Base-by-base conservation (phyloP, 2,797 vertebrate genomes). In the Chelidonichthys spinosus region DNA sequence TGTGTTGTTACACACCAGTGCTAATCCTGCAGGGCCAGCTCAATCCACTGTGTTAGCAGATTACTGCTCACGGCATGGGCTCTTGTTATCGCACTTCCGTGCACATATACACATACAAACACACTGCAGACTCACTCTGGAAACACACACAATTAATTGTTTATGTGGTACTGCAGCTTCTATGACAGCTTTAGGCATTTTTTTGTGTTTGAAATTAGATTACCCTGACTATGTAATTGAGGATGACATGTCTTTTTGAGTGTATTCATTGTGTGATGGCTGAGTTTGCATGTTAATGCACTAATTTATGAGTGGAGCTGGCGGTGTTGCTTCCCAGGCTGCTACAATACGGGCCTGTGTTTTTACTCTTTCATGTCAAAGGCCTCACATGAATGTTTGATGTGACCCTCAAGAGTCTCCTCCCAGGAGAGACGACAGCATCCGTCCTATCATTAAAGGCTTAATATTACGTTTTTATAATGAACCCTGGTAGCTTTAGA, bases 31-130 rank as follows among this genome's bases (percentile, higher is more conserved):
- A 70, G 83, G 85, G 87, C 78, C 85, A 72, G 84, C 85, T 87
- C 87, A 90, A 83, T 92, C 85, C 85, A 86, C 87, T 83, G 88
- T 87, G 91, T 86, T 86, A 84, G 87, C 79, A 89, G 86, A 91
- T 91, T 91, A 92, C 77, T 42, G 84, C 83, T 88, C 89, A 78
- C 85, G 81, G 85, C 86, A 73, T 81, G 86, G 59, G 74, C 78
- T 79, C 77, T 84, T 83, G 84, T 90, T 90, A 90, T 83, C 63
- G 4, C 46, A 52, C 74, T 36, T 56, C 18, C 3, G 2, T 55
- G 47, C 42, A 4, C 69, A n/a, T 18, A 8, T 63, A 14, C 7
- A 18, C 40, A 11, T 39, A 65, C 32, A 73, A 11, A 65, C n/a
- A 61, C 25, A 49, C 60, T 0, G n/a, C n/a, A 50, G 62, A 61